Base-by-base conservation (phyloP, 2,797 vertebrate species). In the Hippopotamyrus pictus region DNA sequence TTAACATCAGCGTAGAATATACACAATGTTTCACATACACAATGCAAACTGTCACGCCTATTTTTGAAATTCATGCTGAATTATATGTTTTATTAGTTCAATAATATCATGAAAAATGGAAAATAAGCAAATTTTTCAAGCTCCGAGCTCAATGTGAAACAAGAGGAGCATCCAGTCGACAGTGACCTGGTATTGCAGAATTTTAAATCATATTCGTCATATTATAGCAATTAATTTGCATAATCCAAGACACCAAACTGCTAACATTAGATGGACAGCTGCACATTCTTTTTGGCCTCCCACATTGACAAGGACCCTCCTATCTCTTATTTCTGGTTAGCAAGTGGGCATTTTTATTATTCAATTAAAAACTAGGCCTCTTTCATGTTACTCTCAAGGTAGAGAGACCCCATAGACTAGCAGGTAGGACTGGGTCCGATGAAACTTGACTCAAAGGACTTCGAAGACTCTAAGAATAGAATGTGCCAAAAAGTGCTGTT, bases 271-370 rank as follows among this genome's bases (percentile, higher is more conserved):
- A 84, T 84, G 46, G 11, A 50, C 22, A 50, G 17, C 17, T 48
- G 9, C 82, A 84, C 3, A 22, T 50, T 84, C 3, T 5, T 50
- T 25, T 50, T 22, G 29, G 37, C 69, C 33, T 76, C 69, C 14
- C 14, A 9, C 12, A 73, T n/a, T 50, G 17, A 50, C 3, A 50
- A 8, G 41, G 41, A 22, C 44, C 46, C 19, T 41, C 4, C 14
- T 76, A 19, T 41, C 29, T 22, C 22, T 84, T 50, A 86, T 88
- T 48, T 6, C 89, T 79, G 83, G 87, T 88, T 92, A 46, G 88
- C 90, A 90, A 41, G 17, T n/a, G 90, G 90, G 88, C 84, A 90
- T 88, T 90, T 92, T 89, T 50, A 91, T 90, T 89, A 91, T 91
- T 91, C 90, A 89, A 92, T 92, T 90, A 88, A 91, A 91, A 89